Percentiles rank a stretch among this genome's conserved stretches.
Conservation (phyloP, 2,113 vertebrate species). For the Sylvietta virens region DNA sequence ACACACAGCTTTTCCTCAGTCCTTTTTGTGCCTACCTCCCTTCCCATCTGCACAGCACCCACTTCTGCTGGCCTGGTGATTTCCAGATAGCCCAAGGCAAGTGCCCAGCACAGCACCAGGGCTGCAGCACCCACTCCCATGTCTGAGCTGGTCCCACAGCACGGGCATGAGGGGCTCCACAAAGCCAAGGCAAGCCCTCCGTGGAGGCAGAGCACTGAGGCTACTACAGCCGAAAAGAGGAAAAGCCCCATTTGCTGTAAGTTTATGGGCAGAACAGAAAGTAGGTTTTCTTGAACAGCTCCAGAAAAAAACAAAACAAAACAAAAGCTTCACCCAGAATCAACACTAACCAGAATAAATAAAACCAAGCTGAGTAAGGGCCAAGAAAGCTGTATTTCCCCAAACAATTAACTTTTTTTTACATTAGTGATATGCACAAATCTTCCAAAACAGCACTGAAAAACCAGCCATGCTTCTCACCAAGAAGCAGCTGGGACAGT, state of each 20-base stretch:
- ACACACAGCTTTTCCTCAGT: neutral
- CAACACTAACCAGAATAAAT: neutral
- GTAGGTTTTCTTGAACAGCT: neutral
- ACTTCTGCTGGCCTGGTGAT: neutral
- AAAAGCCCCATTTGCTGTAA: neutral
- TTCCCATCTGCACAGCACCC: neutral
- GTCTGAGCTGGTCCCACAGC: neutral
- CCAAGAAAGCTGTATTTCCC: fast-evolving
- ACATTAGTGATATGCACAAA: neutral
- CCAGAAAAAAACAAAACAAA: too few species aligned
- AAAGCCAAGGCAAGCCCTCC: neutral
- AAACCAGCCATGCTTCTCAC: fast-evolving
- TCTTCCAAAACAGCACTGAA: neutral
- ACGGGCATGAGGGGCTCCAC: fast-evolving
- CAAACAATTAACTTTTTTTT: neutral
- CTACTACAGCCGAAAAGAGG: neutral
- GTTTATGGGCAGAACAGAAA: neutral
- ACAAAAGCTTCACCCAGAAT: neutral
- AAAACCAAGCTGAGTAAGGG: neutral
- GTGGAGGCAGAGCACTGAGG: neutral
- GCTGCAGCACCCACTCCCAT: neutral
- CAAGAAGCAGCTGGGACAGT: neutral
- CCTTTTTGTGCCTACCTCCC: neutral
- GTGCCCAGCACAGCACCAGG: neutral
- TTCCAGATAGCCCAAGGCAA: fast-evolving